Conservation (phyloP, 2,888 invertebrate genomes). For the Parnassius orleans region DNA sequence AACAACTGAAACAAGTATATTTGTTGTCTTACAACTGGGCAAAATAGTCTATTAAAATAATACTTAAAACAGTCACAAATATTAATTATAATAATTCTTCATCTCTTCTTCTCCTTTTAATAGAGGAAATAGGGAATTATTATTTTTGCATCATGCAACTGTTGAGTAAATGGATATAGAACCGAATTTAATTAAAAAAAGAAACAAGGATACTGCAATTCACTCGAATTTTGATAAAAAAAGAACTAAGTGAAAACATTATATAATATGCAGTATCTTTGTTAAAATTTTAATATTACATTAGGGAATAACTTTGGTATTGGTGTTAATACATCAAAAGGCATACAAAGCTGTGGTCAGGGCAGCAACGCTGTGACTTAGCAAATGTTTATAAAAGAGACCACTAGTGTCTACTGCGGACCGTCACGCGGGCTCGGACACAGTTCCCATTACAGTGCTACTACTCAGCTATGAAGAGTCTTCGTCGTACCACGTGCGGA, state of each 20-base stretch:
- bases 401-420: conserved; percentile 30
- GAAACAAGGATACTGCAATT: conserved; percentile 52
- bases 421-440: conserved; percentile 28
- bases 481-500: conserved; percentile 74
- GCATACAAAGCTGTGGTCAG: conserved; percentile 38
- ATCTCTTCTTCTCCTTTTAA: conserved; percentile 31
- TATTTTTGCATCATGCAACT: conserved; percentile 33
- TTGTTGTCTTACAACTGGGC: conserved; percentile 25
- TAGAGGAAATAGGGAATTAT: conserved; percentile 35
- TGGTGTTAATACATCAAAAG: conserved; percentile 61
- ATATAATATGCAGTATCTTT: conserved; percentile 50
- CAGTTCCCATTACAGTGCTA: conserved; percentile 11
- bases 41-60: conserved; percentile 31
- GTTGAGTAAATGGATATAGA: conserved; percentile 37
- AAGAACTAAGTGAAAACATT: conserved; percentile 44
- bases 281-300: conserved; percentile 40
- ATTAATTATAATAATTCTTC: conserved; percentile 16
- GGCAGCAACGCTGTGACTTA: conserved; percentile 39
- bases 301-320: conserved; percentile 75
- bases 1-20: conserved; percentile 19
- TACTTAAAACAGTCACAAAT: conserved; percentile 41
- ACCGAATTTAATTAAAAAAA: conserved; percentile 45
- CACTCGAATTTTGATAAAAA: conserved; percentile 42
- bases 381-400: conserved; percentile 33
- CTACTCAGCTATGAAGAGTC: conserved; percentile 69